Base-by-base conservation (phyloP, 2,113 vertebrate species). In the Drymodes brunneopygia region DNA sequence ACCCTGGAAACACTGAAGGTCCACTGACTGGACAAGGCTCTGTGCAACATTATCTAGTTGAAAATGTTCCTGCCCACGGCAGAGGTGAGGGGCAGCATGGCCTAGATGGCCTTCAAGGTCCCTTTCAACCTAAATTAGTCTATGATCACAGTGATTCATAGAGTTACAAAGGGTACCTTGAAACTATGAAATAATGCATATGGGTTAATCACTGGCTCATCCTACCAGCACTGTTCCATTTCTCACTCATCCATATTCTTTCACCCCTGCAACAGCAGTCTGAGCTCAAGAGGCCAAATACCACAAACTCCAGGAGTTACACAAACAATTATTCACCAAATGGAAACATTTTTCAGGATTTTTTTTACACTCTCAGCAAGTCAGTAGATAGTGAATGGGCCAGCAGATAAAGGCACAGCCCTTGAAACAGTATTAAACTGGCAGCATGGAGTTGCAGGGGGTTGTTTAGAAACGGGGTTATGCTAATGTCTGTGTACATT, bases 351-450 rank as follows among this genome's bases (percentile, higher is more conserved):
- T 60, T 56, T 29, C 40, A 78, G 18, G 18, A 19, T 5, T 51
- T 77, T 89, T 89, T 61, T 65, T n/a, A 73, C 22, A 47, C 19
- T 42, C n/a, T 72, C 33, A 56, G 66, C 36, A 86, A 90, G 47
- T 50, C 33, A 40, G 29, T 8, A 81, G 7, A 10, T 14, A 79
- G 15, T 20, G 23, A 79, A 42, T 50, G 19, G 50, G 69, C 31
- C 81, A 79, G 44, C 25, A 75, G 45, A 91, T 45, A 48, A 94
- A 94, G 45, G 67, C 47, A 53, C 29, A 54, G 24, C 35, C 88
- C 47, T 83, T 82, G 71, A 95, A 91, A 92, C 19, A 53, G 15
- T 33, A 90, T 66, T 81, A 86, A 90, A 82, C 6, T 60, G 47
- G 61, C 81, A 89, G 69, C 40, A 73, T 7, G 45, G 48, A 84